Conservation (phyloP, 2,113 vertebrate genomes). For the Cettia cetti region DNA sequence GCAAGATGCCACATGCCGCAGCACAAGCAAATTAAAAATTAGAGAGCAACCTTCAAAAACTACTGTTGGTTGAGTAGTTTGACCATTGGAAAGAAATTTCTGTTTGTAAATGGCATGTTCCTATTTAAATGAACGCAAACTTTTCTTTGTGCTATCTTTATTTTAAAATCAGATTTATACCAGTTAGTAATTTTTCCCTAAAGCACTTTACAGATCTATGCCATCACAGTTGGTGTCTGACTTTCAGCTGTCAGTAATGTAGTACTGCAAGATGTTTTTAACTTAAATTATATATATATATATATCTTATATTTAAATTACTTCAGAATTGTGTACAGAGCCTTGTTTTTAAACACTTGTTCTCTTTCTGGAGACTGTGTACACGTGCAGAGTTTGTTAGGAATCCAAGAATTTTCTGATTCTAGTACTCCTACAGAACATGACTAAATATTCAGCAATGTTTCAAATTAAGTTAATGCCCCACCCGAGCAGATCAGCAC, state of each 20-base stretch:
- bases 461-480: slow-evolving; percentile 56
- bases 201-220: slow-evolving; percentile 32
- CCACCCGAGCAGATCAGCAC: slow-evolving; percentile 53
- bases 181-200: slow-evolving; percentile 31
- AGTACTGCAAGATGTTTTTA: slow-evolving; percentile 46
- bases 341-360: slow-evolving; percentile 50
- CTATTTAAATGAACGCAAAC: background rate
- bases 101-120: background rate
- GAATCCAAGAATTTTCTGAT: slow-evolving; percentile 60
- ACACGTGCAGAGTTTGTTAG: slow-evolving; percentile 47
- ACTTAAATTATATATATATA: background rate
- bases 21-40: background rate
- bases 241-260: slow-evolving; percentile 45
- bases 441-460: slow-evolving; percentile 68
- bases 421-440: slow-evolving; percentile 54
- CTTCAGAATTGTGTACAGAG: background rate
- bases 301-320: slow-evolving; percentile 40
- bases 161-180: slow-evolving; percentile 42
- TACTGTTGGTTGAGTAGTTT: background rate
- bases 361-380: slow-evolving; percentile 33
- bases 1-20: background rate
- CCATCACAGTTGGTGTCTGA: slow-evolving; percentile 54
- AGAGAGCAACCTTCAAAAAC: background rate
- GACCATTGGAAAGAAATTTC: background rate
- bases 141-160: background rate